Evolutionary conservation across 2,888 invertebrate genomes (phyloP), one percentile per base, ranked within the genome.

Genomic region (Xestia rhomboidea): DNA sequence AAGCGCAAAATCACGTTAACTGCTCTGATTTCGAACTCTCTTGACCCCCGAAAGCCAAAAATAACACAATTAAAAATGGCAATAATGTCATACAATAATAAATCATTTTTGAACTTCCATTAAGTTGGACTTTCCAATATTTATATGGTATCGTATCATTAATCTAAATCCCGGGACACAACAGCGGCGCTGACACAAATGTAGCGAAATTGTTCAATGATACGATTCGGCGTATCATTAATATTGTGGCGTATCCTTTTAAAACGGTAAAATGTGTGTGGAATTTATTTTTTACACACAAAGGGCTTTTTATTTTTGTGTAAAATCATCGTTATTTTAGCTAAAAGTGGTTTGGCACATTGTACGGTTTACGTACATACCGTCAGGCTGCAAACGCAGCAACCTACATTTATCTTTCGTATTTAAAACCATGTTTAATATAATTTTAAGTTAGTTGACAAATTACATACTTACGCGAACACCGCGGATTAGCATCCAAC

Each of bases 91-190:
- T 44, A 21, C n/a, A 83, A 83, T 81, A 70, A 88, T 88, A 83
- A 84, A 88, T 88, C 68, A 73, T 78, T 69, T 85, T 78, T 60
- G 46, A 60, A 68, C 57, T n/a, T 77, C 85, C 75, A 82, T 77
- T 83, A 78, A 73, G 41, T 76, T 82, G 62, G 79, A 70, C 69
- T 82, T 78, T 83, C 64, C 83, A 78, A 83, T 87, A 88, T 88
- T 79, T 78, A 76, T 83, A 82, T 79, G 70, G 78, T 78, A 76
- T 74, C 60, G 30, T 79, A 92, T 93, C 95, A 95, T 95, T 93
- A 93, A 95, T 95, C 94, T 93, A 90, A 92, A 92, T 93, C 90
- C 87, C 76, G 15, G 82, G 64, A 85, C 76, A 86, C 76, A 86
- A 85, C 80, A 71, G 73, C 66, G 89, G 88, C 73, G 84, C 82